Evolutionary conservation across 2,797 vertebrate genomes (phyloP).

Genomic region (Intellagama lesueurii): DNA sequence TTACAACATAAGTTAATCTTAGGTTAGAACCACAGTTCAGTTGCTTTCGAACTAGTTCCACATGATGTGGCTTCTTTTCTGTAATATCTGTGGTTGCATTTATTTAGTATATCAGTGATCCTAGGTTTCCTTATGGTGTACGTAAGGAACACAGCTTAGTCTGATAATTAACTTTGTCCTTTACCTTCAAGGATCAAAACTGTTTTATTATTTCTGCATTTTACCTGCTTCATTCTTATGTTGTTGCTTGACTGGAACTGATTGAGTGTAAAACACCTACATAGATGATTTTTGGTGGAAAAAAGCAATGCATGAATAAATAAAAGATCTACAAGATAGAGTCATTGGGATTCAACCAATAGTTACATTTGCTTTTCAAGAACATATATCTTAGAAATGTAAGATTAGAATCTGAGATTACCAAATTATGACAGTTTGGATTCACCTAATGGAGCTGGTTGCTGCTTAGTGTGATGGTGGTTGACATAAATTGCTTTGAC

Average conservation of each 20-base stretch:
- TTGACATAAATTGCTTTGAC: not conserved
- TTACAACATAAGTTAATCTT: no score
- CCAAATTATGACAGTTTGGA: not conserved
- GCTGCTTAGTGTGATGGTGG: not conserved
- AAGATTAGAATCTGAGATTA: not conserved
- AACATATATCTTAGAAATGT: not conserved
- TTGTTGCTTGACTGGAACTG: not conserved
- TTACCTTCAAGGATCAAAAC: not conserved
- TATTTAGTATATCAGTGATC: not conserved
- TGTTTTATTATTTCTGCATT: not conserved
- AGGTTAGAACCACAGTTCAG: no score
- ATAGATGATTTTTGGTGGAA: not conserved
- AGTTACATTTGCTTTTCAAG: not conserved
- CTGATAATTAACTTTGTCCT: not conserved
- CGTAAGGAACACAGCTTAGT: not conserved
- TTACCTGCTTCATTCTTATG: not conserved
- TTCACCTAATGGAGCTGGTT: no score
- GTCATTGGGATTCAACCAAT: not conserved
- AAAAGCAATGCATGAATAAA: no score
- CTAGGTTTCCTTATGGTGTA: not conserved
- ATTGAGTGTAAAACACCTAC: not conserved
- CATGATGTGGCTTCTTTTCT: no score
- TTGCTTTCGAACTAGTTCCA: no score
- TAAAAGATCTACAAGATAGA: no score
- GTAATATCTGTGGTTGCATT: not conserved